Evolutionary conservation across 2,888 invertebrate species (phyloP), one percentile per base, ranked within the genome.

Genomic region (Tetrapedia diversipes): DNA sequence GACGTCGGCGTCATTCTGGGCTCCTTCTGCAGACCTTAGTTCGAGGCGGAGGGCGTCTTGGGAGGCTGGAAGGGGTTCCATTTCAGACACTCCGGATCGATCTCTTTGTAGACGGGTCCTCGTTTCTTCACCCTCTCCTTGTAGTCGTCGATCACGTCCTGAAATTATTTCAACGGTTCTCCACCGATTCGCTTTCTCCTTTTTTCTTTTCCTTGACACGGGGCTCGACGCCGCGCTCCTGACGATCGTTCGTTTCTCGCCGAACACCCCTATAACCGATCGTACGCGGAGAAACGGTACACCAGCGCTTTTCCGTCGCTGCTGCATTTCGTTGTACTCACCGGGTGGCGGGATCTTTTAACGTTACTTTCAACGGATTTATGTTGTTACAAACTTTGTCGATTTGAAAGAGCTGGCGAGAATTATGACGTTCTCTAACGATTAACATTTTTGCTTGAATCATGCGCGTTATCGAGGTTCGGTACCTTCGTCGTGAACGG

Each of bases 111-210:
- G 88, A 96, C 95, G 27, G 93, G 91, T 51, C 96, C 96, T 45
- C 96, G 94, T 60, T 95, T 94, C 88, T 96, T 95, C 81, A 96
- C 95, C 66, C 97, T 95, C 66, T 98, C 96, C 70, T 96, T 95
- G 91, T 97, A 98, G 89, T 98, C 98, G 89, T 98, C 98, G 84
- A 98, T 94, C 73, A 98, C 96, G 92, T 98, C 98, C 96, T 98
- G 93, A 22, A 87, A 87, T 85, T 80, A 82, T 86, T 81, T 71
- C 67, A 85, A 80, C 61, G 66, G 61, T 82, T 74, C 43, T 63
- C 53, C 65, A 65, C 22, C 29, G 53, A 45, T 60, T 45, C 47
- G 60, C 41, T 49, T 54, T 32, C 67, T n/a, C 43, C 22, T n/a
- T 51, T 19, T 49, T n/a, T 34, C 22, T 51, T 43, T 47, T 29